Percentiles rank a stretch among this genome's conserved stretches.
phyloP scores from a whole-genome alignment of 2,113 vertebrate genomes.

The Hemichromis elongatus region DNA sequence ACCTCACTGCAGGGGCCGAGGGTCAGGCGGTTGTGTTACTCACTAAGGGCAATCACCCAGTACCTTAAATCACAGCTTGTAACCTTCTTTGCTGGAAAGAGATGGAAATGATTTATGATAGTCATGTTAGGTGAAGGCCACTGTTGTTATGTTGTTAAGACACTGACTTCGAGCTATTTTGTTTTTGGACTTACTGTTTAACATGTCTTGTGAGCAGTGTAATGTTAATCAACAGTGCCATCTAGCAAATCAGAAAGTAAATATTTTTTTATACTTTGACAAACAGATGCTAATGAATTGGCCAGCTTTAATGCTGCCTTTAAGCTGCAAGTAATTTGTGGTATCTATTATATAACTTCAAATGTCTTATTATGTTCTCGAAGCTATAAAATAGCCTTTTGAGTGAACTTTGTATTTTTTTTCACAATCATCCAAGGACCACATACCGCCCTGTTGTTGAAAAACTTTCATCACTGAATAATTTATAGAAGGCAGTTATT shows the following conservation, averaged over 20 bases:
- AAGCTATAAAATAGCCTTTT: not conserved
- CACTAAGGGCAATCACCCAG: not conserved
- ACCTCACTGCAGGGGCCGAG: constrained; percentile 20
- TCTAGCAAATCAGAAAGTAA: not conserved
- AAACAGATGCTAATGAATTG: not conserved
- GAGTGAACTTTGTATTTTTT: not conserved
- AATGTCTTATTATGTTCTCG: not conserved
- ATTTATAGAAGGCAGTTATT: not conserved
- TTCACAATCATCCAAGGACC: not conserved
- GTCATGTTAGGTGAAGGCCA: not conserved
- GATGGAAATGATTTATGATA: not conserved
- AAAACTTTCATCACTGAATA: not conserved
- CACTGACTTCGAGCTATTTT: not conserved
- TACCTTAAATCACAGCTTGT: not conserved
- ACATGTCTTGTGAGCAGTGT: not conserved
- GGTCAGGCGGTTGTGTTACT: constrained; percentile 20
- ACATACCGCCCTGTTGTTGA: not conserved
- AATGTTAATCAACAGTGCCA: constrained; percentile 34
- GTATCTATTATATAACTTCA: not conserved
- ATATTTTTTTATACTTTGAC: not conserved
- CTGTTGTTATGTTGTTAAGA: not conserved
- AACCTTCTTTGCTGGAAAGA: not conserved
- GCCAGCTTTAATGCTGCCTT: not conserved
- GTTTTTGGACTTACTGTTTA: not conserved
- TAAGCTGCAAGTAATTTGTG: not conserved